Conservation (phyloP, 92 coral and sea anemone species). For the Epizoanthus scotinus region DNA sequence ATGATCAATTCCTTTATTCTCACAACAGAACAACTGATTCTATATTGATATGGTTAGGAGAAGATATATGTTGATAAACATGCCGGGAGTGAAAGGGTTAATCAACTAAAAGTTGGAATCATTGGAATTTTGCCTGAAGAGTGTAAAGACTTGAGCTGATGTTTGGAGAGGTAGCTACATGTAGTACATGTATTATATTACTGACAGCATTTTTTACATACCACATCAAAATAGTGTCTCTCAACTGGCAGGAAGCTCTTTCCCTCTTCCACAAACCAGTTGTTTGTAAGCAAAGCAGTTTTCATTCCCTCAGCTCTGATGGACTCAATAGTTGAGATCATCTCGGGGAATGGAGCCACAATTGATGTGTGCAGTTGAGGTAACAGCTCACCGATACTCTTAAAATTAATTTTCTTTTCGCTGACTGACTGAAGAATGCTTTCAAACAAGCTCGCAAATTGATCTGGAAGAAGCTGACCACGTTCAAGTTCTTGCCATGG, state of each 20-base stretch:
- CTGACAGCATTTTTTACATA: no score
- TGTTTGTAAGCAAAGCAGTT: conserved; percentile 91
- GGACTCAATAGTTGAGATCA: conserved; percentile 70
- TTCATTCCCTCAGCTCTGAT: conserved; percentile 85
- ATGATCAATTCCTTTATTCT: no score
- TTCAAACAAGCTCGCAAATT: conserved; percentile 73
- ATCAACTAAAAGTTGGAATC: no score
- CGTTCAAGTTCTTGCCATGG: conserved; percentile 86
- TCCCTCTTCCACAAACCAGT: conserved; percentile 77
- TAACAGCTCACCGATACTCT: conserved; percentile 44
- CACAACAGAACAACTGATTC: no score
- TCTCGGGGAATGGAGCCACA: conserved; percentile 79
- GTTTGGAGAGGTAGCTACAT: no score
- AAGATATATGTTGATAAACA: no score
- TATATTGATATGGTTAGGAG: no score
- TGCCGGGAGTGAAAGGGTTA: no score
- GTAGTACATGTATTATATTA: no score
- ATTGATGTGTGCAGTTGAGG: conserved; percentile 55
- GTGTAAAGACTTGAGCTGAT: no score
- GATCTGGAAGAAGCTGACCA: conserved; percentile 74
- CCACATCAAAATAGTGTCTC: conserved; percentile 87
- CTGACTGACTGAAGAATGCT: conserved; percentile 56
- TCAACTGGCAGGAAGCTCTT: conserved; percentile 85
- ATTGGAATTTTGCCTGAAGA: no score
- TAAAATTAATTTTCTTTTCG: conserved; percentile 33